These are phyloP conservation scores for Trachurus trachurus DNA, from an alignment of 2,797 vertebrate genomes.

Conservation along the genomic window DNA sequence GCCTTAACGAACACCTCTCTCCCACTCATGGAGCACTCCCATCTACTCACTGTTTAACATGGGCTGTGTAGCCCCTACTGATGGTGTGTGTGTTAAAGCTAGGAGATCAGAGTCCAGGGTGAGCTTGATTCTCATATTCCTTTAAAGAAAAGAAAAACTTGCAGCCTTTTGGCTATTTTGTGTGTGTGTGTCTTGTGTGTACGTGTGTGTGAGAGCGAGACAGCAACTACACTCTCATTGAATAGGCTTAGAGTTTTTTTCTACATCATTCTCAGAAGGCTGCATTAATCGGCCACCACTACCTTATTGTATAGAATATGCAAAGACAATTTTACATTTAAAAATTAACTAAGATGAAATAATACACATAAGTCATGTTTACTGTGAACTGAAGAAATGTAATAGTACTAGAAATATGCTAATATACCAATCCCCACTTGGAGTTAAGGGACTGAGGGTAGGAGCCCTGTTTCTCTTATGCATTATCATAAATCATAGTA, in stretches of 20 bases:
- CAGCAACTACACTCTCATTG: constrained; percentile 6
- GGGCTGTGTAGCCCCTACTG: constrained; percentile 63
- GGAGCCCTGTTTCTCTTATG: constrained; percentile 78
- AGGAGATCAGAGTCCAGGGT: constrained; percentile 72
- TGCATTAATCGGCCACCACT: constrained; percentile 14
- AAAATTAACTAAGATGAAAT: constrained; percentile 35
- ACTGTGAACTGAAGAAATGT: constrained; percentile 53
- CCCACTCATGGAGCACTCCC: constrained; percentile 69
- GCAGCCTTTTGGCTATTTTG: constrained; percentile 27
- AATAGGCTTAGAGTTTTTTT: constrained; percentile 15
- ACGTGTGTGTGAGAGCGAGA: constrained; percentile 9
- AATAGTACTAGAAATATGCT: constrained; percentile 65
- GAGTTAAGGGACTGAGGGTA: constrained; percentile 73
- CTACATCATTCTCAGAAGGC: constrained; percentile 27
- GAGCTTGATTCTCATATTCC: constrained; percentile 62
- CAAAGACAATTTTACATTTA: constrained; percentile 32
- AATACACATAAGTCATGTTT: constrained; percentile 45
- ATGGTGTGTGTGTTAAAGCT: constrained; percentile 68
- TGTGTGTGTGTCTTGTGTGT: constrained; percentile 1
- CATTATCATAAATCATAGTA: constrained; percentile 90
- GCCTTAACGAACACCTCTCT: constrained; percentile 83
- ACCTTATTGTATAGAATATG: constrained; percentile 1
- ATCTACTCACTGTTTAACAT: constrained; percentile 79
- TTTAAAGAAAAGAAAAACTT: constrained; percentile 64
- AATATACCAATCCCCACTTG: constrained; percentile 72